These are phyloP conservation scores for Cottus gobio DNA, from an alignment of 2,113 vertebrate species.

Conservation along the genomic window DNA sequence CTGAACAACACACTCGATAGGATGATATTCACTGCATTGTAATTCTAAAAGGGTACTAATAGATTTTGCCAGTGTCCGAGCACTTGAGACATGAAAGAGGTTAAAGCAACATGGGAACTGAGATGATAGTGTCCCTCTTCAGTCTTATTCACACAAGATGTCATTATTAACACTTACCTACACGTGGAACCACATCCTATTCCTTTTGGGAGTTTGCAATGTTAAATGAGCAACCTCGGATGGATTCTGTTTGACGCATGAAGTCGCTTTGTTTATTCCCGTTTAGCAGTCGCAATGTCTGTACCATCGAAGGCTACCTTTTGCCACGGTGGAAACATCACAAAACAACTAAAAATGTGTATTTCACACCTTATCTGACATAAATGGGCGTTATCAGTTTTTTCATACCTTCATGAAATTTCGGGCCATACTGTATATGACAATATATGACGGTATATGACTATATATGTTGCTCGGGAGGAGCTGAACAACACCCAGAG, in stretches of 20 bases:
- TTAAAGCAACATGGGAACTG: conserved; percentile 70
- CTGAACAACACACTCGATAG: conserved; percentile 79
- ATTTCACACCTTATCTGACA: not conserved
- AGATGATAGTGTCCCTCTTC: conserved; percentile 65
- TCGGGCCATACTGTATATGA: too few species aligned
- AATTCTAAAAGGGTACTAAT: conserved; percentile 76
- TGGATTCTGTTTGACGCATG: conserved; percentile 7
- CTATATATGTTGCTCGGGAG: too few species aligned
- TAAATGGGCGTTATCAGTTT: not conserved
- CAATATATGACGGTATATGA: too few species aligned
- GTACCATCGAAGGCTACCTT: not conserved
- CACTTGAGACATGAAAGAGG: conserved; percentile 79
- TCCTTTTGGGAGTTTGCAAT: conserved; percentile 21
- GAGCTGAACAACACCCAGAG: too few species aligned
- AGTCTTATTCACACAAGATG: conserved; percentile 62
- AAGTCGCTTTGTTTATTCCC: not conserved
- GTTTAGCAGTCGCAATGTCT: not conserved
- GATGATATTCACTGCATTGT: conserved; percentile 74
- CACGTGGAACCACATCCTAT: conserved; percentile 39
- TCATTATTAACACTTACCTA: conserved; percentile 61
- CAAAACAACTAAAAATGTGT: not conserved
- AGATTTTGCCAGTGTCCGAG: conserved; percentile 77
- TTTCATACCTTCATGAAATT: too few species aligned
- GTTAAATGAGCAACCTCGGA: conserved; percentile 11
- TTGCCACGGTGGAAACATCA: not conserved